Conservation (phyloP, 2,113 vertebrate species). For the Eulemur macaco region DNA sequence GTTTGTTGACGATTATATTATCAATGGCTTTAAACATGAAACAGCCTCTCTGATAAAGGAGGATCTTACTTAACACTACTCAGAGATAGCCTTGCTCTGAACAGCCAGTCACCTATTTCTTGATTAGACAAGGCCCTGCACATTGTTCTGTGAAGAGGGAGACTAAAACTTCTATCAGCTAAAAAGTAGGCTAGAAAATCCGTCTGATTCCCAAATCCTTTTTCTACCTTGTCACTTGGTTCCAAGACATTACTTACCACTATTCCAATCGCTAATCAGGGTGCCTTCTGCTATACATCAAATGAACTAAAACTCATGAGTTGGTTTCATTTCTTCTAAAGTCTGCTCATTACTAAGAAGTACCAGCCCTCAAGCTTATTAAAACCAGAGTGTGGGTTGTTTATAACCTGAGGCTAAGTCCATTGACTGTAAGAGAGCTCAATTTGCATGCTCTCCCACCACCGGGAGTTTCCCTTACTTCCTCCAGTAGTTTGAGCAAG, state of each 20-base stretch:
- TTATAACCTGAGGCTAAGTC: slow-evolving; percentile 3
- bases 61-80: not conserved
- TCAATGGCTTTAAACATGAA: not conserved
- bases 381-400: slow-evolving; percentile 40
- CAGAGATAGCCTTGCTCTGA: not conserved
- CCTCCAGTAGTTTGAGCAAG: not conserved
- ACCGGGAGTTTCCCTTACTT: not conserved
- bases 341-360: slow-evolving; percentile 31
- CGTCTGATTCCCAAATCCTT: not conserved
- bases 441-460: not conserved
- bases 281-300: not conserved
- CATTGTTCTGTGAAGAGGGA: not conserved
- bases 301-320: slow-evolving; percentile 49
- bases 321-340: slow-evolving; percentile 55
- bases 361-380: slow-evolving; percentile 29
- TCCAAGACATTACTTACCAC: slow-evolving; percentile 44
- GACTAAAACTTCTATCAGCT: not conserved
- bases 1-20: not conserved
- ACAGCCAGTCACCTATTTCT: not conserved
- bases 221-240: slow-evolving; percentile 30
- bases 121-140: not conserved
- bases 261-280: not conserved
- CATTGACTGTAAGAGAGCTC: not conserved
- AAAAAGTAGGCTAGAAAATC: not conserved
- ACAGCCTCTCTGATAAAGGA: not conserved